phyloP scores from a whole-genome alignment of 2,888 invertebrate genomes.

The Limnephilus rhombicus region DNA sequence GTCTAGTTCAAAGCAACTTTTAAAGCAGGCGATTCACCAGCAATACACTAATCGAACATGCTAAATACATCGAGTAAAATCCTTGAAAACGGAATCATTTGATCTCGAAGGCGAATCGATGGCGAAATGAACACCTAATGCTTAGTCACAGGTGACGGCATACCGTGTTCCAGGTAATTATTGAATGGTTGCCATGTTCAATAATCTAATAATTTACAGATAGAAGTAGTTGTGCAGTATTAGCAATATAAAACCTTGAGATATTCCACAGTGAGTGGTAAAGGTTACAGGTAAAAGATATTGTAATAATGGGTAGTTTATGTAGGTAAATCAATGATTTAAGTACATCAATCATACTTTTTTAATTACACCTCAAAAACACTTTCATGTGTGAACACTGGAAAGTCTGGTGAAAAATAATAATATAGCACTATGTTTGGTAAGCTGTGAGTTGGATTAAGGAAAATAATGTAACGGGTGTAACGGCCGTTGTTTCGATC shows the following conservation, averaged over 20 bases:
- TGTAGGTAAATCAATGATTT: not conserved
- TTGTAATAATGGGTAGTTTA: too few relatives aligned
- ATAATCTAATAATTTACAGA: not conserved
- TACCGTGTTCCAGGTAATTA: constrained; percentile 1
- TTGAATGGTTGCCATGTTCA: not conserved
- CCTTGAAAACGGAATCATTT: not conserved
- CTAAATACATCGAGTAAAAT: not conserved
- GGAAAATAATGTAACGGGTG: not conserved
- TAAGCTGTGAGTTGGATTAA: not conserved
- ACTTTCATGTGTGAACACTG: not conserved
- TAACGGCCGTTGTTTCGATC: too few relatives aligned
- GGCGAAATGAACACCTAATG: not conserved
- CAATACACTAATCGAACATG: not conserved
- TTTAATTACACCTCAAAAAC: not conserved
- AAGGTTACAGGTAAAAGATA: too few relatives aligned
- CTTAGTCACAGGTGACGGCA: not conserved
- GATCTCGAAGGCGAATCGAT: not conserved
- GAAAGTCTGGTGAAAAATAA: not conserved
- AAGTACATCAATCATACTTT: not conserved
- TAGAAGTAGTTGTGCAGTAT: not conserved
- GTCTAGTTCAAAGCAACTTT: not conserved
- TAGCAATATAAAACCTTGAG: not conserved
- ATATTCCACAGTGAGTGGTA: too few relatives aligned
- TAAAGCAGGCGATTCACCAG: not conserved
- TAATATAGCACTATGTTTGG: not conserved